Evolutionary conservation across 2,797 vertebrate species (phyloP).

Genomic region (Sebastes nivosus): DNA sequence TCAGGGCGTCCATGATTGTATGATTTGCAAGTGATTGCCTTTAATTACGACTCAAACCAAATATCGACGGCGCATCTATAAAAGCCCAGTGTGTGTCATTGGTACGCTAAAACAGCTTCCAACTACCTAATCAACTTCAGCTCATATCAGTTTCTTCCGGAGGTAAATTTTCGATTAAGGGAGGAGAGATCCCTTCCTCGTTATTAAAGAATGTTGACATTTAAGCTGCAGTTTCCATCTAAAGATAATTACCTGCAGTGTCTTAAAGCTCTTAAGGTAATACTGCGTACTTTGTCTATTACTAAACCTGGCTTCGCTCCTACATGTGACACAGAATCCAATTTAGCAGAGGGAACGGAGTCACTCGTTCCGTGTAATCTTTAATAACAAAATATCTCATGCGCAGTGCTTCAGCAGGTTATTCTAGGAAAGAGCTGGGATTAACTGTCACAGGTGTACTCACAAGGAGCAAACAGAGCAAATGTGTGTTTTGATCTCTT

Average conservation of each 20-base stretch:
- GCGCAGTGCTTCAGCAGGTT: constrained; percentile 17
- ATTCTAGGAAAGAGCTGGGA: constrained; percentile 38
- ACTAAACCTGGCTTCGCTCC: constrained; percentile 27
- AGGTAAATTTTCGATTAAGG: constrained; percentile 30
- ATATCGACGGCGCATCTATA: constrained; percentile 21
- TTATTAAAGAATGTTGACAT: constrained; percentile 64
- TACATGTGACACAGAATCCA: constrained; percentile 43
- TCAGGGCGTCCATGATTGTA: constrained; percentile 43
- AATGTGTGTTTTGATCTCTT: constrained; percentile 30
- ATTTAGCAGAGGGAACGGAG: constrained; percentile 35
- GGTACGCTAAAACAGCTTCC: constrained; percentile 33
- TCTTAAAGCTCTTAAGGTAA: constrained; percentile 51
- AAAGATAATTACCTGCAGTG: constrained; percentile 51
- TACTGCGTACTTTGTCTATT: constrained; percentile 20
- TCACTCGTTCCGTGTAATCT: constrained; percentile 38
- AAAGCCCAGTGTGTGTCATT: constrained; percentile 16
- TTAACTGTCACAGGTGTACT: constrained; percentile 58
- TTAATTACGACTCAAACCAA: constrained; percentile 55
- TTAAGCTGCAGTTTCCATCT: constrained; percentile 32
- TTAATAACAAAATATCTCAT: constrained; percentile 46
- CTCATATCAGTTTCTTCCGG: constrained; percentile 21
- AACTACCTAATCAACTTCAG: constrained; percentile 29
- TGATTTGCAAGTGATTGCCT: constrained; percentile 59
- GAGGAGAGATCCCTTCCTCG: neutral
- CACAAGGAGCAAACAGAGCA: constrained; percentile 29